Conservation (phyloP, 2,888 invertebrate species). For the Cetonia aurata region DNA sequence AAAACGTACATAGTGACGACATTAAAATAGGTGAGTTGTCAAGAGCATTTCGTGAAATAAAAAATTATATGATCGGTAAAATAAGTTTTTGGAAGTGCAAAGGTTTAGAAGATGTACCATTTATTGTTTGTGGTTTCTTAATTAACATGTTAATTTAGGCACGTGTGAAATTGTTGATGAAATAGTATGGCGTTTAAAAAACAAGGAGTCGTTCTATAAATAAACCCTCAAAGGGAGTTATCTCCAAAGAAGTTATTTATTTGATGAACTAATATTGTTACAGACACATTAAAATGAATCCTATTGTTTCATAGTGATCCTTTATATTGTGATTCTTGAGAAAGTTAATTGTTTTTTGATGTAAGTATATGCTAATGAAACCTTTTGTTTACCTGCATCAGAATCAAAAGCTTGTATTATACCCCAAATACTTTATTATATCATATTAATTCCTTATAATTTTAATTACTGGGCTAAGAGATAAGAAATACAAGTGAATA, state of each 20-base stretch:
- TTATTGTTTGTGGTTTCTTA: slow-evolving; percentile 18
- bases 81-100: slow-evolving; percentile 20
- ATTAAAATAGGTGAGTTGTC: slow-evolving; percentile 24
- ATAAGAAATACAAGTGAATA: slow-evolving; percentile 3
- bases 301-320: no score
- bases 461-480: slow-evolving; percentile 13
- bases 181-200: not conserved
- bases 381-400: no score
- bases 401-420: no score
- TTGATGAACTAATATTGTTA: no score
- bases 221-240: not conserved
- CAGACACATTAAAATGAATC: no score
- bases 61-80: not conserved
- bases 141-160: slow-evolving; percentile 14
- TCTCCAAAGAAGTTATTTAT: no score
- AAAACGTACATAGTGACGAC: not conserved
- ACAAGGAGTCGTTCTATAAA: not conserved
- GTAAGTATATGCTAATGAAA: no score
- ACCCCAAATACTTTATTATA: not conserved
- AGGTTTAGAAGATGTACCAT: slow-evolving; percentile 20
- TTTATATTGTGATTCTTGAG: no score
- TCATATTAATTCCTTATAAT: not conserved
- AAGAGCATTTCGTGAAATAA: not conserved
- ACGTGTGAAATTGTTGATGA: slow-evolving; percentile 9
- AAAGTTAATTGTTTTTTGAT: no score